Base-by-base conservation (phyloP, 2,888 invertebrate genomes). In the Enoplolaimus lenunculus region DNA sequence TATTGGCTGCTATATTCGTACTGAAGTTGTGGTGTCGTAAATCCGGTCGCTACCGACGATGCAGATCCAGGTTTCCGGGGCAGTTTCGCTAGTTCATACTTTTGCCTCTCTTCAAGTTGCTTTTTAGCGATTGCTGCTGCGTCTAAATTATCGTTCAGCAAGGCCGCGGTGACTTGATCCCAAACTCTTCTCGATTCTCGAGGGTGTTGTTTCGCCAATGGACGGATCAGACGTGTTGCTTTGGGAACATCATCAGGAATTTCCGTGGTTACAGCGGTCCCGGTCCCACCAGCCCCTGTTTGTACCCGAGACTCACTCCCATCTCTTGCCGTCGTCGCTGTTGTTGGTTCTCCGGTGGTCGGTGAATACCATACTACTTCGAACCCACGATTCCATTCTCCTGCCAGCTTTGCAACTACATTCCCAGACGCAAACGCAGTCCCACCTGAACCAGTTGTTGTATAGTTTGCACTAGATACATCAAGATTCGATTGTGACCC, bases 131-230 rank as follows among this genome's bases (percentile, higher is more conserved):
- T 79, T 7, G 83, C 82, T 34, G 84, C 84, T n/a, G 77, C 79
- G 60, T 79, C 78, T 30, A 82, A 77, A 73, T 84, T 81, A 13
- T 81, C 80, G 1, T 78, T 75, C 69, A 77, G 76, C 29, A 85
- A 76, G 29, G 82, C 81, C 70, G 80, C 80, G 1, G 83, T 83
- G 13, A 85, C 84, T 74, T 82, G 77, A 65, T 80, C 77, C 85
- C 85, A 85, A 29, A 84, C 76, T 69, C 78, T 79, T 1, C 84
- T 77, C 0, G 84, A 84, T 75, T 85, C 85, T 74, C 79, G 78
- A n/a, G 79, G 79, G 28, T 78, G 77, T 75, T 84, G 84, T 45
- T 78, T 76, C 1, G 77, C 75, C 3, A 83, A 16, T 0, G 83
- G 83, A 29, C 83, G 77, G 16, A 84, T 81, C 16, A 65, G 30